These are phyloP conservation scores for Tor tambroides DNA, from an alignment of 2,113 vertebrate genomes.

Conservation along the genomic window DNA sequence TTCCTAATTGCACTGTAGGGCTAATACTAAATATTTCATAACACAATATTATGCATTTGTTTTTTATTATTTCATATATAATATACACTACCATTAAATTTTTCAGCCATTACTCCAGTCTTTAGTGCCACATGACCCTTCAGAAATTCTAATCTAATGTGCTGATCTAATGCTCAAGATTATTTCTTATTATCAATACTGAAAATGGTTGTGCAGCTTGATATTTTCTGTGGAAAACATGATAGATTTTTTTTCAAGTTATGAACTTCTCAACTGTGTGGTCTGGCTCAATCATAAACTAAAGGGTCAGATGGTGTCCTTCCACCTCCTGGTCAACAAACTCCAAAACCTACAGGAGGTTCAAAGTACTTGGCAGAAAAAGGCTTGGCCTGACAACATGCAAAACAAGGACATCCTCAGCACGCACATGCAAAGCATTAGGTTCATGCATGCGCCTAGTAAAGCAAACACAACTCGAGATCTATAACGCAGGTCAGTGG, in stretches of 20 bases:
- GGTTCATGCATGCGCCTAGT: conserved; percentile 1
- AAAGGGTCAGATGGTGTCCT: not conserved
- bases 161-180: not conserved
- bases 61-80: not conserved
- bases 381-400: conserved; percentile 28
- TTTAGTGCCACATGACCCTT: not conserved
- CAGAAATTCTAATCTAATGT: not conserved
- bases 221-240: no score
- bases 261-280: not conserved
- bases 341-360: not conserved
- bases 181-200: not conserved
- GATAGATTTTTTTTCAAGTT: no score
- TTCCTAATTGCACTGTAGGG: not conserved
- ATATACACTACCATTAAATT: not conserved
- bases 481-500: conserved; percentile 1
- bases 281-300: not conserved
- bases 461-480: conserved; percentile 21
- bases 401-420: conserved; percentile 33
- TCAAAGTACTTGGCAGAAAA: conserved; percentile 20
- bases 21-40: not conserved
- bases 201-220: no score
- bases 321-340: not conserved
- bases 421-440: conserved; percentile 26
- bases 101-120: no score
- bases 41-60: not conserved